Percentiles rank a stretch among this genome's conserved stretches.
Evolutionary conservation across 2,888 invertebrate species (phyloP).

Genomic region (Anoplius nigerrimus): DNA sequence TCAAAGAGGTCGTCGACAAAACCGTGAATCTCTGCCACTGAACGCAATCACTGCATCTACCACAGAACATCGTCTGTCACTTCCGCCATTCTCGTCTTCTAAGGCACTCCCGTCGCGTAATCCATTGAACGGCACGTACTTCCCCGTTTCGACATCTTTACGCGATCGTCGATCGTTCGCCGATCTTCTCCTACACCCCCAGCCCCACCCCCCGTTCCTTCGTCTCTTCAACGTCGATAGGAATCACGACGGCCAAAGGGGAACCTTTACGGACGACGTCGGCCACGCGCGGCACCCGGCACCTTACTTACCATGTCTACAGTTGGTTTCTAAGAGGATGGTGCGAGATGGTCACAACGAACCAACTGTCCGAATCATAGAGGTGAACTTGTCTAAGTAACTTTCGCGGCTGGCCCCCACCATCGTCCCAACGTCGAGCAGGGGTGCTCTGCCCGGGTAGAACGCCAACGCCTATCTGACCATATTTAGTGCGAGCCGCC

Average conservation of each 20-base stretch:
- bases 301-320: slow-evolving; percentile 70
- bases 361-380: slow-evolving; percentile 73
- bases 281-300: slow-evolving; percentile 18
- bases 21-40: no score
- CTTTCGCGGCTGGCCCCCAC: slow-evolving; percentile 69
- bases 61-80: no score
- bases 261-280: not conserved
- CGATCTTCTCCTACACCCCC: not conserved
- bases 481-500: slow-evolving; percentile 74
- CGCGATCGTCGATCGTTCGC: slow-evolving; percentile 14
- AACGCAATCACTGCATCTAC: no score
- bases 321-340: slow-evolving; percentile 65
- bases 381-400: slow-evolving; percentile 74
- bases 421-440: slow-evolving; percentile 58
- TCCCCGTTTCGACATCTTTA: no score
- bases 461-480: slow-evolving; percentile 71
- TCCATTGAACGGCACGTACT: slow-evolving; percentile 29
- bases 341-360: slow-evolving; percentile 73
- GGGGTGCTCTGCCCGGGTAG: slow-evolving; percentile 67
- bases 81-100: no score
- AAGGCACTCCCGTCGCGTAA: slow-evolving; percentile 37
- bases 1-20: no score
- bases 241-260: no score
- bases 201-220: no score
- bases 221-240: not conserved